A percentile compares a stretch with the other conserved stretches of the same genome.
These are phyloP conservation scores for Drosophila bipectinata DNA, from an alignment of 1,140 invertebrate species.

Conservation along the genomic window DNA sequence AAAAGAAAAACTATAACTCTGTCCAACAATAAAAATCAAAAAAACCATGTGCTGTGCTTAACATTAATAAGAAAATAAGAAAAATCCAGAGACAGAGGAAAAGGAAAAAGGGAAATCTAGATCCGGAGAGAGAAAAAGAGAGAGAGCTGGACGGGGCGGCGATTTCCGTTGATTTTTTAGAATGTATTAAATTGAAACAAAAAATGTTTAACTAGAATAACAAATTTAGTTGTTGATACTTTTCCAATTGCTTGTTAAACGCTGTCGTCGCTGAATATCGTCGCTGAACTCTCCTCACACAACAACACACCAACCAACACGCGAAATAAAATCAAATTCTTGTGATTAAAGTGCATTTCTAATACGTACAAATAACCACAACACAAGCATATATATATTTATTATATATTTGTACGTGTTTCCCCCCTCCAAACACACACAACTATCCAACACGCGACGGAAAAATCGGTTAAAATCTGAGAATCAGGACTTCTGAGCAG, in stretches of 20 bases:
- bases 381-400: slow-evolving; percentile 23
- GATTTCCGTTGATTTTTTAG: slow-evolving; percentile 71
- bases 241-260: slow-evolving; percentile 80
- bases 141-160: slow-evolving; percentile 64
- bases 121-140: slow-evolving; percentile 13
- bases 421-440: background rate
- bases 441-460: background rate
- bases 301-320: slow-evolving; percentile 29
- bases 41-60: slow-evolving; percentile 68
- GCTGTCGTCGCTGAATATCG: slow-evolving; percentile 50
- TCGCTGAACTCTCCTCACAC: slow-evolving; percentile 31
- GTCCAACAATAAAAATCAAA: slow-evolving; percentile 44
- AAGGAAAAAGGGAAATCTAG: slow-evolving; percentile 6
- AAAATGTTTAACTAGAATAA: slow-evolving; percentile 82
- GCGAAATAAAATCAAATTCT: slow-evolving; percentile 74
- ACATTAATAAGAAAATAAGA: slow-evolving; percentile 16
- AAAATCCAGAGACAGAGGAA: background rate
- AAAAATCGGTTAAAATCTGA: background rate
- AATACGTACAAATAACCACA: slow-evolving; percentile 61
- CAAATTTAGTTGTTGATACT: slow-evolving; percentile 83
- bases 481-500: background rate
- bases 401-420: slow-evolving; percentile 1
- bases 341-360: slow-evolving; percentile 84
- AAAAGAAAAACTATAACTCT: slow-evolving; percentile 24
- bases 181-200: slow-evolving; percentile 76